A percentile compares a stretch with the other conserved stretches of the same genome.
Conservation (phyloP, 1,140 invertebrate genomes). For the Drosophila arizonae region DNA sequence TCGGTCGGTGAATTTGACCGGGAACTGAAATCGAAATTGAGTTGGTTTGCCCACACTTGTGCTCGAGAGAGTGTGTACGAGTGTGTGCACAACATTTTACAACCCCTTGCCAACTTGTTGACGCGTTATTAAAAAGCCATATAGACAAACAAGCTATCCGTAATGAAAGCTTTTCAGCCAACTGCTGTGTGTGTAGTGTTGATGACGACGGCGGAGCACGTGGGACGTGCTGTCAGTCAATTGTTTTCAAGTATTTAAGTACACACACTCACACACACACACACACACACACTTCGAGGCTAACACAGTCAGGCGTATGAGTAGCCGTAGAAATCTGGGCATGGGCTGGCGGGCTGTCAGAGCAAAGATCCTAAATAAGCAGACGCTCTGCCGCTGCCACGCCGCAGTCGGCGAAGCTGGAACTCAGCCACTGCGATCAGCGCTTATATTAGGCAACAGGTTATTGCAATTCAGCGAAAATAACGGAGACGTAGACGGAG, state of each 20-base stretch:
- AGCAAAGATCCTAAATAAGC: constrained; percentile 70
- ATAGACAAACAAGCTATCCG: constrained; percentile 60
- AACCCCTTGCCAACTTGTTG: constrained; percentile 62
- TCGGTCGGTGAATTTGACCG: constrained; percentile 25
- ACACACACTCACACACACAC: constrained; percentile 38
- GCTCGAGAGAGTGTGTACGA: constrained; percentile 15
- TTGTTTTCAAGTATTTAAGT: constrained; percentile 66
- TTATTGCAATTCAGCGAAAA: constrained; percentile 79
- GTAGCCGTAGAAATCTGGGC: constrained; percentile 23
- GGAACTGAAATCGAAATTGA: constrained; percentile 44
- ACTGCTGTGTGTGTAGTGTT: constrained; percentile 28
- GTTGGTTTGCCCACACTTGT: constrained; percentile 30
- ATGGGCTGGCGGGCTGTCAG: constrained; percentile 20
- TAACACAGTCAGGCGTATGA: neutral
- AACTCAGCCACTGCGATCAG: constrained; percentile 31
- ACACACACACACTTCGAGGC: constrained; percentile 19
- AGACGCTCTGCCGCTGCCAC: constrained; percentile 41
- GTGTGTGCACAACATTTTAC: constrained; percentile 57
- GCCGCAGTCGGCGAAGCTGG: constrained; percentile 22
- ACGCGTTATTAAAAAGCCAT: constrained; percentile 75
- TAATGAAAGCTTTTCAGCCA: constrained; percentile 51
- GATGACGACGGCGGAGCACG: constrained; percentile 15
- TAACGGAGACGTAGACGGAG: constrained; percentile 24
- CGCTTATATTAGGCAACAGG: constrained; percentile 76
- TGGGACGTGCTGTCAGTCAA: constrained; percentile 44